Evolutionary conservation across 2,113 vertebrate species (phyloP), one percentile per base, ranked within the genome.

Genomic region (Gasterosteus nipponicus): DNA sequence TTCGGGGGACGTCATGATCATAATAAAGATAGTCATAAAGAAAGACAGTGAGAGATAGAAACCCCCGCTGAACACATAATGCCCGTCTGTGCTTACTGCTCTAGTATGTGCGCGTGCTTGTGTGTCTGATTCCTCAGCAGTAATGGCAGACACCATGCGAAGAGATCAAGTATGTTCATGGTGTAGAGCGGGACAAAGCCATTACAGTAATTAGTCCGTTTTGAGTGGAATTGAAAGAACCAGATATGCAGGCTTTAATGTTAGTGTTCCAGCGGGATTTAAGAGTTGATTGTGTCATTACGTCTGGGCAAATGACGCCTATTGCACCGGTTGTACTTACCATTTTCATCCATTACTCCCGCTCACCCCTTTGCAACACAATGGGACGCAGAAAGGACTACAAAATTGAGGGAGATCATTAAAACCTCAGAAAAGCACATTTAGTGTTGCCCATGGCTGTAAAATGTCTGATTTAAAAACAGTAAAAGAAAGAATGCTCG

Each of bases 81-180:
- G 79, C 73, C 73, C 79, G 87, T 83, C 77, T 87, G 87, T 68
- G 77, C 77, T 69, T 69, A 62, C 66, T 83, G 78, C 66, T 42
- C 49, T 51, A 8, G 33, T 39, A 41, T 65, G 71, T 78, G 61
- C 26, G 6, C 62, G 44, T 41, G 54, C 19, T 7, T 31, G 39
- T 67, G 41, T 62, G 63, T 58, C 29, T 14, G 31, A 33, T 73
- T 63, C 31, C 38, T 73, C n/a, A 15, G 54, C 61, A 56, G 58
- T 68, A 73, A 76, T 68, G 16, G 33, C 18, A 35, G 56, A 51
- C 47, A 66, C 38, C 57, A 74, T 74, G 69, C 64, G 47, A 76
- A 78, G 69, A 78, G 77, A 87, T 89, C 81, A 73, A 67, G 59
- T 80, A 68, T 84, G 84, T 86, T 73, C 83, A 83, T 85, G 82